These are phyloP conservation scores for Aphodius sticticus DNA, from an alignment of 2,888 invertebrate genomes.

Conservation along the genomic window DNA sequence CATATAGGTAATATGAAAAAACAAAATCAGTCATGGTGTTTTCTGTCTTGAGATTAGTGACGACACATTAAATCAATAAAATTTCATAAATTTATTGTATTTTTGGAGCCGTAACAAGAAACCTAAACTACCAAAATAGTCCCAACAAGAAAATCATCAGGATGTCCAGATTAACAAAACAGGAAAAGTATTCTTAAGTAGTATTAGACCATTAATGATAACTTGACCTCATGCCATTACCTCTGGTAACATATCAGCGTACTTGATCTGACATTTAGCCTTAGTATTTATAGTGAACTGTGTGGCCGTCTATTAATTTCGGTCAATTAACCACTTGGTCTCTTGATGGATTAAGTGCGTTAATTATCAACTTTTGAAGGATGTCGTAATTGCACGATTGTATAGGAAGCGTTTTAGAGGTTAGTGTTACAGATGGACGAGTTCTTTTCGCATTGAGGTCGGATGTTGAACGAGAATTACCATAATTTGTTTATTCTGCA, in stretches of 20 bases:
- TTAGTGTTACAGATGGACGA: neutral
- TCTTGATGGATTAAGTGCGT: neutral
- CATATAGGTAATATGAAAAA: too few species aligned
- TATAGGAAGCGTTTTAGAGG: neutral
- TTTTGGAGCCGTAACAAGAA: too few species aligned
- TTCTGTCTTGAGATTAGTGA: too few species aligned
- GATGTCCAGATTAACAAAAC: too few species aligned
- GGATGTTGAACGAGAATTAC: neutral
- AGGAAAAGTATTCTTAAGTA: too few species aligned
- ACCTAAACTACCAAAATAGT: too few species aligned
- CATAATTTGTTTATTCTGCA: neutral
- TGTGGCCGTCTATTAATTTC: neutral
- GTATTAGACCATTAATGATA: too few species aligned
- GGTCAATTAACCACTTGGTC: neutral
- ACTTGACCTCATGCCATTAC: neutral
- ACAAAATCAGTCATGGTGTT: too few species aligned
- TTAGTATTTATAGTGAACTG: neutral
- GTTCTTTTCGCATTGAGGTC: neutral
- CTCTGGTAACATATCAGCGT: neutral
- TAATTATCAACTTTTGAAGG: neutral
- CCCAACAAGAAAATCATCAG: too few species aligned
- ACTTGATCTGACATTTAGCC: neutral
- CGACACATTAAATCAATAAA: too few species aligned
- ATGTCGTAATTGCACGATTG: neutral
- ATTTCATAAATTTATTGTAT: too few species aligned